Conservation (phyloP, 2,888 invertebrate species). For the Ceratothoa steindachneri region DNA sequence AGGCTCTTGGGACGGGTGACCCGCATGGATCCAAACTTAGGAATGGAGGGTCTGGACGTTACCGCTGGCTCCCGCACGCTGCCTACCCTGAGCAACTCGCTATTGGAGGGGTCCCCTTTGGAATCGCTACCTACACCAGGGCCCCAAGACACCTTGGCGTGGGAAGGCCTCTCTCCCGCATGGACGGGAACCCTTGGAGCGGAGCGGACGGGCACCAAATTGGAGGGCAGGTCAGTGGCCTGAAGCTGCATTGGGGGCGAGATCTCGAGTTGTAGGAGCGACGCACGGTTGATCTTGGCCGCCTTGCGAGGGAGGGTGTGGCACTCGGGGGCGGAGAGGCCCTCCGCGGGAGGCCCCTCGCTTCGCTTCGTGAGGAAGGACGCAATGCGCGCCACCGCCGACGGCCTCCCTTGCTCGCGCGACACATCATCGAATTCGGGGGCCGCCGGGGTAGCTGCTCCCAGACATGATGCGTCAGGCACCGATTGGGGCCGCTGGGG, state of each 20-base stretch:
- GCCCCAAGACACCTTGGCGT: constrained; percentile 42
- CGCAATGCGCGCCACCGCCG: constrained; percentile 37
- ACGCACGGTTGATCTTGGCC: constrained; percentile 46
- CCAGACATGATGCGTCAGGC: constrained; percentile 34
- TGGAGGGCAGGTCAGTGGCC: constrained; percentile 44
- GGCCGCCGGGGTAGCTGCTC: not conserved
- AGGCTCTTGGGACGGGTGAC: constrained; percentile 41
- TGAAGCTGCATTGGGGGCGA: constrained; percentile 47
- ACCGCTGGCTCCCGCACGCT: constrained; percentile 43
- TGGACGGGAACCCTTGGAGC: constrained; percentile 36
- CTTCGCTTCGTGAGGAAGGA: constrained; percentile 41
- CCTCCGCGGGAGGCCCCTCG: constrained; percentile 13
- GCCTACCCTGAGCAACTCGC: constrained; percentile 34
- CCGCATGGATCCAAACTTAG: constrained; percentile 46
- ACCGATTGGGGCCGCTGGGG: constrained; percentile 39
- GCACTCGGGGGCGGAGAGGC: constrained; percentile 20
- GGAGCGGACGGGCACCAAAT: constrained; percentile 41
- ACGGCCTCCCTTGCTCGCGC: constrained; percentile 19
- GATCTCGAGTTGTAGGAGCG: constrained; percentile 43
- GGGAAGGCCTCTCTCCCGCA: constrained; percentile 23
- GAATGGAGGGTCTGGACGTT: constrained; percentile 36
- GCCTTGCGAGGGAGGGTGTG: constrained; percentile 46
- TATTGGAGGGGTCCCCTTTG: not conserved
- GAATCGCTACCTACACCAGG: constrained; percentile 25
- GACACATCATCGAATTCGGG: not conserved